These are phyloP conservation scores for Prionchulus punctatus DNA, from an alignment of 2,888 invertebrate species.

Conservation along the genomic window DNA sequence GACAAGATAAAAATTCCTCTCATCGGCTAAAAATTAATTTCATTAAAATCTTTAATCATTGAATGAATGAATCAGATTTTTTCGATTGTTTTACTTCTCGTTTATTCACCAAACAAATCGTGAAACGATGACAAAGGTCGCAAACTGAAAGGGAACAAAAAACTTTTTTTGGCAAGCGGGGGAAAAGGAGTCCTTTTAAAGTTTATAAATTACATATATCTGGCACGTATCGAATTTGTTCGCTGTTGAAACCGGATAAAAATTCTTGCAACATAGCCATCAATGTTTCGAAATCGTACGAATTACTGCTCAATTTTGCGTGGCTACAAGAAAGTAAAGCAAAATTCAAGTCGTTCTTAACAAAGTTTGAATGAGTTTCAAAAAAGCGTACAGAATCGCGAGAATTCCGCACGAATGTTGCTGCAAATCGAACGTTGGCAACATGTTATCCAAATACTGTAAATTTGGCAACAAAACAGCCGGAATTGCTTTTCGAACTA, in stretches of 20 bases:
- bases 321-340: not conserved
- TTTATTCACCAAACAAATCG: constrained; percentile 37
- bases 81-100: constrained; percentile 1
- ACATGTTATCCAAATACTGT: constrained; percentile 66
- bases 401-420: constrained; percentile 77
- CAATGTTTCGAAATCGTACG: constrained; percentile 40
- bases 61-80: no score
- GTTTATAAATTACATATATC: constrained; percentile 55
- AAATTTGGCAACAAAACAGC: constrained; percentile 64
- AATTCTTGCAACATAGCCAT: constrained; percentile 68
- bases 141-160: constrained; percentile 48
- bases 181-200: not conserved
- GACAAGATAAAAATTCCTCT: constrained; percentile 64
- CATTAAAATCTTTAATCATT: constrained; percentile 5
- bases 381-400: constrained; percentile 56
- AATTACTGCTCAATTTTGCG: not conserved
- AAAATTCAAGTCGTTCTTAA: not conserved
- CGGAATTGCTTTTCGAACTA: constrained; percentile 42
- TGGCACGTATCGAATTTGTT: constrained; percentile 69
- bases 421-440: constrained; percentile 74
- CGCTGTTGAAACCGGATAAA: constrained; percentile 65
- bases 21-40: constrained; percentile 43
- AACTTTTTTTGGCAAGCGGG: not conserved
- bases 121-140: constrained; percentile 68
- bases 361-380: not conserved